Evolutionary conservation across 2,113 vertebrate species (phyloP).

Genomic region (Heloderma charlesbogerti): DNA sequence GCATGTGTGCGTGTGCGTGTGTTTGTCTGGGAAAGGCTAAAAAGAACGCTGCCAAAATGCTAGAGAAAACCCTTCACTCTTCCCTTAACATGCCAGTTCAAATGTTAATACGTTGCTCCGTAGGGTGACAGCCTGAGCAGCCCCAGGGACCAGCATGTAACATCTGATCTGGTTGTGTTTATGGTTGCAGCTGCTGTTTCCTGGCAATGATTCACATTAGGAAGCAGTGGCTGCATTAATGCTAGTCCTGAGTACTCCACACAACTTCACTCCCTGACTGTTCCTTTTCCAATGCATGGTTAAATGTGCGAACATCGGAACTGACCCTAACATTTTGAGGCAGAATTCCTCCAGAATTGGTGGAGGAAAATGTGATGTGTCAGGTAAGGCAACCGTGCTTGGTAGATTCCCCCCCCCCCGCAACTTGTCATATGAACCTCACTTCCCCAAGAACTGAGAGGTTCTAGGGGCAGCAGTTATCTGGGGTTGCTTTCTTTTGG

Average conservation of each 20-base stretch:
- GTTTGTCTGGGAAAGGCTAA: too few relatives aligned
- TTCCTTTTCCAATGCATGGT: background rate
- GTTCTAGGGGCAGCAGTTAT: too few relatives aligned
- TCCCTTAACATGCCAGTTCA: background rate
- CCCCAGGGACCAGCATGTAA: background rate
- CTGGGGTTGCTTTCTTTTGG: too few relatives aligned
- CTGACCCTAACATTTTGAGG: background rate
- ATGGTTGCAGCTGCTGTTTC: background rate
- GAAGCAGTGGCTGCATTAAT: background rate
- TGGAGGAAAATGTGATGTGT: too few relatives aligned
- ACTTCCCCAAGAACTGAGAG: too few relatives aligned
- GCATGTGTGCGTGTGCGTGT: too few relatives aligned
- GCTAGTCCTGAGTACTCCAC: too few relatives aligned
- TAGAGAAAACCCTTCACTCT: conserved; percentile 4
- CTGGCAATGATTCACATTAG: background rate
- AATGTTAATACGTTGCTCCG: background rate
- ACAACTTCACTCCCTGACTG: too few relatives aligned
- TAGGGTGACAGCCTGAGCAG: background rate
- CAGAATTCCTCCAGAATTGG: background rate
- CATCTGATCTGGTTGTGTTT: background rate
- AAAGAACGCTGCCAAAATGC: too few relatives aligned
- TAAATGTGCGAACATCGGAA: background rate
- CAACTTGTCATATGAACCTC: too few relatives aligned
- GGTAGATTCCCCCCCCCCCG: too few relatives aligned
- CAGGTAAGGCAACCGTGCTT: too few relatives aligned